Base-by-base conservation (phyloP, 2,113 vertebrate genomes). In the Hiodon alosoides region DNA sequence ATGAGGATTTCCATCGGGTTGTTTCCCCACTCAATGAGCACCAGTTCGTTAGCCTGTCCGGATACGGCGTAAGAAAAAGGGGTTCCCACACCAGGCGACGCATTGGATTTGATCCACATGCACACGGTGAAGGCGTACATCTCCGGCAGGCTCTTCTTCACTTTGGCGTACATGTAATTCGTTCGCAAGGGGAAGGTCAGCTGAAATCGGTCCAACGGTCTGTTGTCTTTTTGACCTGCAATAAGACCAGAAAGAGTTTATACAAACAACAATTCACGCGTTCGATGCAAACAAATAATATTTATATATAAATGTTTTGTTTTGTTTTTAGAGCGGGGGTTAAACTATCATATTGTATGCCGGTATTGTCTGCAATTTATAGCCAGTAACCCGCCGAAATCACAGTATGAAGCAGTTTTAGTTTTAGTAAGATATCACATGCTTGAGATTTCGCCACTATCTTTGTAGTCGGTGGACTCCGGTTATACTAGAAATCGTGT, bases 141-240 rank as follows among this genome's bases (percentile, higher is more conserved):
- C 90, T 99, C 97, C 0, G 97, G 97, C 79, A 99, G 87, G 83
- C 95, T 99, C 89, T 92, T 94, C 89, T 94, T 95, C 86, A 98
- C 96, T 88, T 97, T 98, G 54, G 95, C 97, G 0, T 99, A 99
- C 96, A 99, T 98, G 92, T 99, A 99, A 92, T 99, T 99, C 82
- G 97, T 99, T 78, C 96, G 90, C 83, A 98, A 86, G 0, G 95
- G 94, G 79, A 98, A 99, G 0, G 95, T 98, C 79, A 99, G 93
- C 90, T 98, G 97, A 85, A 99, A 99, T 83, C 94, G 94, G 87
- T 98, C 95, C 67, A 95, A 87, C 0, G 97, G 96, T 71, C 95
- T 91, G 86, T 85, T 95, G 78, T 98, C 96, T 82, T 95, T 95
- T 85, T 98, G 95, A 78, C 96, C 97, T 98, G 87, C 0, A 52